These are phyloP conservation scores for Lithobates sylvaticus DNA, from an alignment of 2,797 vertebrate genomes.

Conservation along the genomic window DNA sequence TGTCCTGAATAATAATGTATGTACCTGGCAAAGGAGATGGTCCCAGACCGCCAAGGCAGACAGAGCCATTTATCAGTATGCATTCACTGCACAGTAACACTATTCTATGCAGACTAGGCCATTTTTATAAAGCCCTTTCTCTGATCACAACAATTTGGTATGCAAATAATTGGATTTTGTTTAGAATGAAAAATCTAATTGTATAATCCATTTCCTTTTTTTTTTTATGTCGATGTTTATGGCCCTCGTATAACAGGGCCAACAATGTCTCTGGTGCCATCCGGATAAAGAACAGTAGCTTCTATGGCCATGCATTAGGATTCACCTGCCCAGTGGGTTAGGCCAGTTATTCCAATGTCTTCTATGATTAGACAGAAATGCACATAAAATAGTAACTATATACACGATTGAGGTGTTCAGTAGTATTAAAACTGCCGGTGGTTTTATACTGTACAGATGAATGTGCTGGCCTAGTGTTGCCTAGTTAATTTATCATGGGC, in stretches of 20 bases:
- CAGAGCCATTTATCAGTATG: not conserved
- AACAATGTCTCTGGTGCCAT: too few relatives aligned
- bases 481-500: slow-evolving; percentile 24
- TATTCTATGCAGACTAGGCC: too few relatives aligned
- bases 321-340: too few relatives aligned
- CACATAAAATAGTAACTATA: not conserved
- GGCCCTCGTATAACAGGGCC: too few relatives aligned
- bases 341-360: too few relatives aligned
- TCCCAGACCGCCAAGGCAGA: not conserved
- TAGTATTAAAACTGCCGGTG: not conserved
- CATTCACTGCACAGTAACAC: too few relatives aligned
- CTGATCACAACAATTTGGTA: not conserved
- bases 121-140: not conserved
- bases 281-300: too few relatives aligned
- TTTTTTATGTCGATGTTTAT: too few relatives aligned
- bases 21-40: not conserved
- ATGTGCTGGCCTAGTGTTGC: not conserved
- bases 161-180: not conserved
- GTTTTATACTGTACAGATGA: not conserved
- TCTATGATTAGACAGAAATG: too few relatives aligned
- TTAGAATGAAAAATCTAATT: too few relatives aligned
- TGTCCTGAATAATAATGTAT: not conserved
- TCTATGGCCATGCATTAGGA: too few relatives aligned
- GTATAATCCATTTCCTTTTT: too few relatives aligned
- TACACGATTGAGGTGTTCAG: not conserved